Base-by-base conservation (phyloP, 2,888 invertebrate genomes). In the Coecobrya sp. region DNA sequence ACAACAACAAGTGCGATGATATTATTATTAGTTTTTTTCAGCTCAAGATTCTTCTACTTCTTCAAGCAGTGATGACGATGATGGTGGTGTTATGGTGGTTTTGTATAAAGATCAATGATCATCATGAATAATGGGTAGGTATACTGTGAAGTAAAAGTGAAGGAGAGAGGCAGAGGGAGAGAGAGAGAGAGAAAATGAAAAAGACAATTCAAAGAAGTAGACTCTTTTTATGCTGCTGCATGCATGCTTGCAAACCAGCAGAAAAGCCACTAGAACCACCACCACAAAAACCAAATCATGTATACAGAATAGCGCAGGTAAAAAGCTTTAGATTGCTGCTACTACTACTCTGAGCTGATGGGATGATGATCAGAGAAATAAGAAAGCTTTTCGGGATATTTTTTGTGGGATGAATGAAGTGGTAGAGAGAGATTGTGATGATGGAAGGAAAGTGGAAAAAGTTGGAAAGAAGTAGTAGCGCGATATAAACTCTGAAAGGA, bases 1-100 rank as follows among this genome's bases (percentile, higher is more conserved):
- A 62, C 59, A 82, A 84, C 84, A 84, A 84, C 84, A 84, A 84
- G 84, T 84, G 84, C 84, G 42, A 36, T 84, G 84, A 81, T 84
- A 84, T 84, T 84, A 62, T 84, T 81, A 81, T 59, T 81, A 55
- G 25, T 30, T 84, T 84, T 84, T 62, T 62, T 65, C 16, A 2
- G 11, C n/a, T 73, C 36, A 16, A 70, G 22, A 42, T 16, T 42
- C n/a, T 68, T 59, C 1, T 36, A 13, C 13, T 49, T 19, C 22
- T 16, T 16, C 27, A 79, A 25, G 25, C 8, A 1, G 19, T 19
- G 73, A 70, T 76, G 49, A 36, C 22, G 45, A 13, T 45, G 73
- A 22, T 73, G 42, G 22, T 79, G 19, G 42, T 49, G 45, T 11
- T 25, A 49, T 42, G 45, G 82, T 82, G 62, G 55, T 52, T 5